Base-by-base conservation (phyloP, 2,888 invertebrate genomes). In the Drosophila mercatorum region DNA sequence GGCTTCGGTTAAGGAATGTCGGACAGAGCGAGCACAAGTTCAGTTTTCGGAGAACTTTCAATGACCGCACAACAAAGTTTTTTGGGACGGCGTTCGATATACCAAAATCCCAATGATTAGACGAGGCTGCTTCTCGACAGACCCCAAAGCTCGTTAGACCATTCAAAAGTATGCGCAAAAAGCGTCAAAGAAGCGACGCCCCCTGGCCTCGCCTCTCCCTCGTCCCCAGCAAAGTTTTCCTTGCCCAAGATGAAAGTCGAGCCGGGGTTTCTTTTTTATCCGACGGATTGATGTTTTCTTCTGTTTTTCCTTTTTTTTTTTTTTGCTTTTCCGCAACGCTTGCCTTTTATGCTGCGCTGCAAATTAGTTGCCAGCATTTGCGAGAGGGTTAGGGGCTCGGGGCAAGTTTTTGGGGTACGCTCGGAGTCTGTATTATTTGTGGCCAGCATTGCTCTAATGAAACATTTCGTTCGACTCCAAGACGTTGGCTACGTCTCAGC, bases 11-110 rank as follows among this genome's bases (percentile, higher is more conserved):
- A 46, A 43, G n/a, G 52, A 49, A 67, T 53, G 43, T 34, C 52
- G 64, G 60, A 70, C 60, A 58, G 66, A 72, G 68, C 59, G 51
- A 72, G 68, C 59, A 52, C 51, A 58, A 67, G 58, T 68, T 70
- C 56, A 51, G 58, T 68, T 69, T 70, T 36, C 34, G 49, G 53
- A 14, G 49, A 81, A 78, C 73, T 78, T 87, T 81, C 55, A 34
- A 59, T 84, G 80, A 88, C 87, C 87, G 59, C 87, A 90, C 59
- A 89, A 88, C 59, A 89, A 88, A 88, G 61, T 90, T 89, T 89
- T 75, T 56, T 72, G 73, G 89, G 71, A 73, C 75, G 64, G 53
- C 53, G 72, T 90, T 87, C 90, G 80, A 87, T 87, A 81, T 36
- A 51, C 34, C 69, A 47, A 87, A 90, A 87, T 89, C 82, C 73